Conservation (phyloP, 2,113 vertebrate genomes). For the Fulmarus glacialis region DNA sequence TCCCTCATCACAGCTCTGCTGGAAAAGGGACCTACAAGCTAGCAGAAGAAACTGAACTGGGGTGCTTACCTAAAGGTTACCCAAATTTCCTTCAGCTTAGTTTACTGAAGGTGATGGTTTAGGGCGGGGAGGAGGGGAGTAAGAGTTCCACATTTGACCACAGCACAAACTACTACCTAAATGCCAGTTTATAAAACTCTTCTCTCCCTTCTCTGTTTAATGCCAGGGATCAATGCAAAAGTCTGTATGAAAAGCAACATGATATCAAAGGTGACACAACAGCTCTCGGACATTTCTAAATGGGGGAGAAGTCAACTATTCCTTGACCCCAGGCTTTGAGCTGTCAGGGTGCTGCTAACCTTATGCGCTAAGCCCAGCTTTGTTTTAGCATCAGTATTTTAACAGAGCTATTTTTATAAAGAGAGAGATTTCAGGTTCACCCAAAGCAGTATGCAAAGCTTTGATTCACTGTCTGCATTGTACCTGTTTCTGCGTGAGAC, state of each 20-base stretch:
- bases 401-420: background rate
- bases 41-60: background rate
- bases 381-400: background rate
- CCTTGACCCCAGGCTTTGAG: background rate
- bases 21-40: background rate
- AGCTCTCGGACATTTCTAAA: background rate
- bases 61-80: background rate
- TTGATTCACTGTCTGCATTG: background rate
- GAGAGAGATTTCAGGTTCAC: background rate
- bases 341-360: constrained; percentile 3
- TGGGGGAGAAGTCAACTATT: background rate
- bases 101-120: background rate
- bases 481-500: background rate
- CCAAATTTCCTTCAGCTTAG: background rate
- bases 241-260: background rate
- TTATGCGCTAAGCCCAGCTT: background rate
- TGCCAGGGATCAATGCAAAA: background rate
- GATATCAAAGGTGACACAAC: constrained; percentile 17
- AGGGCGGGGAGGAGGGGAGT: background rate
- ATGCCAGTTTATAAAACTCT: background rate
- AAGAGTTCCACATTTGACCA: background rate
- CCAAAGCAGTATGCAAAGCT: background rate
- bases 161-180: background rate
- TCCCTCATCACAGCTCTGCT: background rate
- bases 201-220: background rate